These are phyloP conservation scores for Salmo trutta DNA, from an alignment of 2,797 vertebrate species.

Conservation along the genomic window DNA sequence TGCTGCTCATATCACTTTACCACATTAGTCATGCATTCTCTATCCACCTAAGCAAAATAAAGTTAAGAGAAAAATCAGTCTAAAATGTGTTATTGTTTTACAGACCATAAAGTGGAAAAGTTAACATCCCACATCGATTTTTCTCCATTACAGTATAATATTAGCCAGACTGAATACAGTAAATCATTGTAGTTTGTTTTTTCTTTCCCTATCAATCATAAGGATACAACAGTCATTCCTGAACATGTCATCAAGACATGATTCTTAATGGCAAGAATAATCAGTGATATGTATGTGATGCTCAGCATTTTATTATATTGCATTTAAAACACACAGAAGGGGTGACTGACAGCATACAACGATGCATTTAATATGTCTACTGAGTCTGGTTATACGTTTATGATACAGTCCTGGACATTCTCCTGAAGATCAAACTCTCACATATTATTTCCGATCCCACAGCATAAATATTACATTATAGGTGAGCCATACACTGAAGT, in stretches of 20 bases:
- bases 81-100: background rate
- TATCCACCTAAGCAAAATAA: background rate
- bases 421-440: background rate
- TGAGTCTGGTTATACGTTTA: background rate
- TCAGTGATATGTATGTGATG: background rate
- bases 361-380: background rate
- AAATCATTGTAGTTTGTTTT: background rate
- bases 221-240: background rate
- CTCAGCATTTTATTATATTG: background rate
- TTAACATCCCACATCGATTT: background rate
- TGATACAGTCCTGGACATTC: background rate
- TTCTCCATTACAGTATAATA: background rate
- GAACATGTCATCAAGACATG: background rate
- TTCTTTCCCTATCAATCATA: background rate
- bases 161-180: background rate
- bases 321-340: background rate
- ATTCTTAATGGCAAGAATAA: background rate
- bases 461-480: background rate
- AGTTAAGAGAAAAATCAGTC: background rate
- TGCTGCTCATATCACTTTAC: background rate
- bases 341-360: background rate
- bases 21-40: background rate
- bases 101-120: background rate
- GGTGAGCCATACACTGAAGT: background rate
- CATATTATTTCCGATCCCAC: background rate